A percentile compares a stretch with the other conserved stretches of the same genome.
phyloP scores from a whole-genome alignment of 2,113 vertebrate genomes.

The Zosterops japonicus region DNA sequence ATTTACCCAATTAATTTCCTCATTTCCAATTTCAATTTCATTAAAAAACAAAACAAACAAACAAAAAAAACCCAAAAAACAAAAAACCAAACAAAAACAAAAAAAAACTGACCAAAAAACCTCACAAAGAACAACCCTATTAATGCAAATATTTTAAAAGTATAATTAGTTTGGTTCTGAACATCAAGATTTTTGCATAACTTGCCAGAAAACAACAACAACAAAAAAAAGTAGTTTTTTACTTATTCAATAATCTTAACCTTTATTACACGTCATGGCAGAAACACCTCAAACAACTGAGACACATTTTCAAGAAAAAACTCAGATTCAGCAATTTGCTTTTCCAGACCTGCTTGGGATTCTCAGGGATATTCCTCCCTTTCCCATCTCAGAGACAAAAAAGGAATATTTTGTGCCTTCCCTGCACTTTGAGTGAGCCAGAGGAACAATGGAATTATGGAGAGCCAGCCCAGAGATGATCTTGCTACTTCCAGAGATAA shows the following conservation, averaged over 20 bases:
- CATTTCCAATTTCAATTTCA: too few relatives aligned
- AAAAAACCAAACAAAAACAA: too few relatives aligned
- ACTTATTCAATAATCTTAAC: neutral
- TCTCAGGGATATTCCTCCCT: neutral
- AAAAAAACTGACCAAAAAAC: too few relatives aligned
- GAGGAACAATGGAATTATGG: neutral
- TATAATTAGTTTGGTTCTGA: neutral
- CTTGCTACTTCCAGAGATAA: neutral
- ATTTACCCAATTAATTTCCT: neutral
- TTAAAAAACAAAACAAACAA: too few relatives aligned
- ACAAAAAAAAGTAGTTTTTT: neutral
- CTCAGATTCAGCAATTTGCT: neutral
- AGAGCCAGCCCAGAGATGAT: neutral
- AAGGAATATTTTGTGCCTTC: neutral
- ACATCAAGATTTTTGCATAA: neutral
- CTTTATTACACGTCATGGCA: neutral
- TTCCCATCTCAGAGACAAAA: neutral
- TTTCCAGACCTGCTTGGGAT: neutral
- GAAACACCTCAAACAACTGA: neutral
- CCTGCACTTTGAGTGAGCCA: neutral
- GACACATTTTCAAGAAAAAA: neutral
- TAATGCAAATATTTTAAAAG: neutral
- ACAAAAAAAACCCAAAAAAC: too few relatives aligned
- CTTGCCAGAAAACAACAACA: neutral
- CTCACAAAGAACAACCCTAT: rapidly evolving